Base-by-base conservation (phyloP, 1,140 invertebrate genomes). In the Leptestheria dahalacensis region DNA sequence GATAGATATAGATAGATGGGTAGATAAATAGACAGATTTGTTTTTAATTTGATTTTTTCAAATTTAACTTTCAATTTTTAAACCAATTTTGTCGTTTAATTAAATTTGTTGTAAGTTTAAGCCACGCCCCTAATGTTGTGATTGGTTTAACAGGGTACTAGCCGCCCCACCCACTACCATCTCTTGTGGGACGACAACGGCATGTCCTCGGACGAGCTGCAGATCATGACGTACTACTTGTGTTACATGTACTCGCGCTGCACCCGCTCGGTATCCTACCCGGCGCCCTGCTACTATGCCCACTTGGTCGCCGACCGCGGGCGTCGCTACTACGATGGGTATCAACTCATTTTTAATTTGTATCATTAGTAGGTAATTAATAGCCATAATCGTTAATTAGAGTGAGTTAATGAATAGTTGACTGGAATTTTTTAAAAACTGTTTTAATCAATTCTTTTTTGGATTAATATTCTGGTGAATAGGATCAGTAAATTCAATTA, bases 261-360 rank as follows among this genome's bases (percentile, higher is more conserved):
- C 69, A 85, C 82, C 54, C 78, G 89, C 56, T 79, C 87, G 2
- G 90, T 96, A 0, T 91, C 87, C 12, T 93, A 94, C 75, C 91
- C 91, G 1, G 85, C 92, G 1, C 91, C 91, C 1, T 92, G 89
- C 0, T 95, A 95, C 72, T 93, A 95, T 72, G 90, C 91, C 24
- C 91, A 96, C 76, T 78, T 93, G 57, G 90, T 85, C n/a, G 90
- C 89, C 12, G 83, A 83, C 59, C 75, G 91, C 50, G 88, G 73
- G 15, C 66, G 75, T 2, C 29, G 56, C 15, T 61, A 65, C 25
- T 61, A 65, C 48, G 59, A 65, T 47, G 53, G 25, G 61, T 62
- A 62, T 23, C 26, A 29, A 55, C 21, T 29, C 10, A 53, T 55
- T 41, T 41, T 41, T 9, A 9, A 41, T 41, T 41, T 41, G 15